phyloP scores from a whole-genome alignment of 2,888 invertebrate species.

The Hofmannophila pseudospretella region DNA sequence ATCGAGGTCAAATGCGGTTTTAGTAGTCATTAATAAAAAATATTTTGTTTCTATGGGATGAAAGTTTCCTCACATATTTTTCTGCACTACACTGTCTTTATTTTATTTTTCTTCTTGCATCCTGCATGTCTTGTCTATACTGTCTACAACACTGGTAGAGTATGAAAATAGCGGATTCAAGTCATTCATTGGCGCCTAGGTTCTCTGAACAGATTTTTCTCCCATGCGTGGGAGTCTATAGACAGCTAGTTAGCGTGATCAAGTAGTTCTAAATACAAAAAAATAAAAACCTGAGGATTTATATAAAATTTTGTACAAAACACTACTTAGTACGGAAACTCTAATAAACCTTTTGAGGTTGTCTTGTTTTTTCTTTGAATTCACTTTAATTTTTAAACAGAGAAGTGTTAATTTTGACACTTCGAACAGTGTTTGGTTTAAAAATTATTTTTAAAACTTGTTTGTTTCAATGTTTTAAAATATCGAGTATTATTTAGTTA shows the following conservation, averaged over 20 bases:
- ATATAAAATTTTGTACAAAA: not conserved
- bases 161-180: too few relatives aligned
- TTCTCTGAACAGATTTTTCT: too few relatives aligned
- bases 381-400: conserved; percentile 2
- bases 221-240: conserved; percentile 2
- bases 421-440: not conserved
- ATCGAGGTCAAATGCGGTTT: too few relatives aligned
- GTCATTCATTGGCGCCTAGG: not conserved
- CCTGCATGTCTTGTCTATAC: too few relatives aligned
- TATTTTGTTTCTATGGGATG: too few relatives aligned
- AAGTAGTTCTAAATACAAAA: not conserved
- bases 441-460: not conserved
- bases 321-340: conserved; percentile 3
- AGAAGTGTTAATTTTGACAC: conserved; percentile 11
- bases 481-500: too few relatives aligned
- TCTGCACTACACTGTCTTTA: too few relatives aligned
- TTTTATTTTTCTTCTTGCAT: too few relatives aligned
- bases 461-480: too few relatives aligned
- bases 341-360: conserved; percentile 8
- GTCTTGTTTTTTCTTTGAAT: not conserved
- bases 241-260: not conserved
- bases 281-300: not conserved
- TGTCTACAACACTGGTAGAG: too few relatives aligned
- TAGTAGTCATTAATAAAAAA: too few relatives aligned
- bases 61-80: too few relatives aligned